Evolutionary conservation across 2,113 vertebrate species (phyloP).

Genomic region (Lipophrys pholis): DNA sequence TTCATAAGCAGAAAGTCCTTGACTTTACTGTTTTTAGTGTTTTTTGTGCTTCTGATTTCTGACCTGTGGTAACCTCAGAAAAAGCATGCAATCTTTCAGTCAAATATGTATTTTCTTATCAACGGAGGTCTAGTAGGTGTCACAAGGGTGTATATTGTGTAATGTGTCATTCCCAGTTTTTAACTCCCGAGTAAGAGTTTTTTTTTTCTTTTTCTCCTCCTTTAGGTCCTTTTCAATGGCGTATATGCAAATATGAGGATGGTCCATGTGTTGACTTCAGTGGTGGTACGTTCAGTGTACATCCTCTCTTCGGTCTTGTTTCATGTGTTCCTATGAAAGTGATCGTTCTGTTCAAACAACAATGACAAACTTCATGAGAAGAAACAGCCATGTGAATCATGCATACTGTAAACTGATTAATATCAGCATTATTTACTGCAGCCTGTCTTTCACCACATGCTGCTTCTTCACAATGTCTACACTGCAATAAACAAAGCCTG

Average conservation of each 20-base stretch:
- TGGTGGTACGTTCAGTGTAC: slow-evolving; percentile 91
- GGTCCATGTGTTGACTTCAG: slow-evolving; percentile 98
- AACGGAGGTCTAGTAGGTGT: slow-evolving; percentile 7
- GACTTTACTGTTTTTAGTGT: too few relatives aligned
- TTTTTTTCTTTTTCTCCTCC: slow-evolving; percentile 66
- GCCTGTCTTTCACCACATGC: slow-evolving; percentile 53
- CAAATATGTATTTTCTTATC: neutral
- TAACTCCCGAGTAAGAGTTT: slow-evolving; percentile 21
- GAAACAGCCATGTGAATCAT: slow-evolving; percentile 31
- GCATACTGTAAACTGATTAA: slow-evolving; percentile 48
- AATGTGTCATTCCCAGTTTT: neutral
- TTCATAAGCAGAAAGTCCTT: too few relatives aligned
- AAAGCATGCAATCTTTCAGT: slow-evolving; percentile 1
- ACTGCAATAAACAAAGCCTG: slow-evolving; percentile 67
- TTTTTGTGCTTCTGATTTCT: too few relatives aligned
- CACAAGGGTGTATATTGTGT: neutral
- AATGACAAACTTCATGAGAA: slow-evolving; percentile 7
- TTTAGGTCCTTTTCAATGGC: slow-evolving; percentile 95
- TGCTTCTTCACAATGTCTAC: slow-evolving; percentile 61
- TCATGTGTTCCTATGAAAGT: neutral
- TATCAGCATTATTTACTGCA: slow-evolving; percentile 45
- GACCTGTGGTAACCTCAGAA: neutral
- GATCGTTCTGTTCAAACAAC: neutral
- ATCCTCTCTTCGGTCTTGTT: neutral
- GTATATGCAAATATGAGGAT: slow-evolving; percentile 99